Conservation (phyloP, 2,113 vertebrate genomes). For the Eulemur rufifrons region DNA sequence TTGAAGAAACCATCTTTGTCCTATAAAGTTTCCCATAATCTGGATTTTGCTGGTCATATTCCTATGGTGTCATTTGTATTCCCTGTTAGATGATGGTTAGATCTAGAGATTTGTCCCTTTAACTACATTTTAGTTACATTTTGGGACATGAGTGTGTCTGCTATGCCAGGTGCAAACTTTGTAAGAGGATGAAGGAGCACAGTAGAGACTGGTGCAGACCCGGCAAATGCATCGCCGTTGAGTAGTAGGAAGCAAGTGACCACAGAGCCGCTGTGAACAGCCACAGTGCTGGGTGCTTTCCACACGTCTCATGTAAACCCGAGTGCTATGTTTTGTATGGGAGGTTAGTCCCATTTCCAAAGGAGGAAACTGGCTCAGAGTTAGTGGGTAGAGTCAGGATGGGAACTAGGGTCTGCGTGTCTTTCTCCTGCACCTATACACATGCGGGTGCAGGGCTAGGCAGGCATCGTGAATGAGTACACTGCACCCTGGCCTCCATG, state of each 20-base stretch:
- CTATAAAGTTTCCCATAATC: neutral
- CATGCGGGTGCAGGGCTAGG: neutral
- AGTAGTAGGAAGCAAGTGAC: neutral
- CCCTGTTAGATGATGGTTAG: neutral
- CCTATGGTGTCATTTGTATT: neutral
- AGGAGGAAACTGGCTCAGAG: neutral
- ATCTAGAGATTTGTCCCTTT: neutral
- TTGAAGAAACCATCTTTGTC: slow-evolving; percentile 25
- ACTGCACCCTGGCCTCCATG: neutral
- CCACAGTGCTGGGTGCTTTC: neutral
- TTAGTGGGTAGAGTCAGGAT: neutral
- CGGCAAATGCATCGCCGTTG: neutral
- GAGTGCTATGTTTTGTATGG: neutral
- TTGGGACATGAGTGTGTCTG: neutral
- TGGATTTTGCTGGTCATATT: neutral
- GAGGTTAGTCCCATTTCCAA: neutral
- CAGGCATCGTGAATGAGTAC: neutral
- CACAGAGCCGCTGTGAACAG: neutral
- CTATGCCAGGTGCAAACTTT: neutral
- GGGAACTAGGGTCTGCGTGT: neutral
- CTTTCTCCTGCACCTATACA: neutral
- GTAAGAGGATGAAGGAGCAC: neutral
- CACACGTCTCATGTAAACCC: fast-evolving
- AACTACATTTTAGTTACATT: neutral
- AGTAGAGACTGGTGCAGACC: neutral